Evolutionary conservation across 1,140 invertebrate species (phyloP), one percentile per base, ranked within the genome.

Genomic region (Neoseiulus cucumeris): DNA sequence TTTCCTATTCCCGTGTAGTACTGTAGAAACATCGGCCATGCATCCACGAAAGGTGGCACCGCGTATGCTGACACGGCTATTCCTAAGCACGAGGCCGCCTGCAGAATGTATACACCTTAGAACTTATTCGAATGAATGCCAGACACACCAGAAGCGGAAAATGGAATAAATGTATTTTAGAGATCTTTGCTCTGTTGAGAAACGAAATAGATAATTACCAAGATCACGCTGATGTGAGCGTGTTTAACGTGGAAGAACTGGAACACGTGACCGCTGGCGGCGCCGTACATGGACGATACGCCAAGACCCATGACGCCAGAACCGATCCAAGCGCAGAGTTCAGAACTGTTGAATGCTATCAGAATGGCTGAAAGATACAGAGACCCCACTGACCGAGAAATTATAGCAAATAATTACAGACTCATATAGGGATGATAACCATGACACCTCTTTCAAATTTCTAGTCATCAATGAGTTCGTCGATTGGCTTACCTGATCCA

Each of bases 1-100:
- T 59, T 59, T 20, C 51, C 17, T 20, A 12, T 17, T 59, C 25
- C 51, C 1, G 51, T 59, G 9, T 20, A 59, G 25, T 33, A 59
- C 51, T n/a, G 51, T 14, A 59, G 51, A 9, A 17, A 25, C 51
- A 59, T 59, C 17, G 51, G 51, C 51, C 51, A 59, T n/a, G n/a
- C 5, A 2, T 59, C 51, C 25, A 59, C 51, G 25, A 59, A 14
- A 2, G 51, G 51, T 33, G 51, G 51, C 25, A 59, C 22, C 1
- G 22, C 1, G 22, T 59, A 59, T 12, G 51, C 25, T 1, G 51
- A 25, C 4, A 25, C 22, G 22, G 51, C 51, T 12, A 59, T 33
- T 4, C 51, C 51, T 17, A 59, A 33, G 22, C 51, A 59, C 25
- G 25, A 14, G 6, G n/a, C 51, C 25, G 33, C 22, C 51, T 59